These are phyloP conservation scores for Centrocercus urophasianus DNA, from an alignment of 2,113 vertebrate genomes.

Conservation along the genomic window DNA sequence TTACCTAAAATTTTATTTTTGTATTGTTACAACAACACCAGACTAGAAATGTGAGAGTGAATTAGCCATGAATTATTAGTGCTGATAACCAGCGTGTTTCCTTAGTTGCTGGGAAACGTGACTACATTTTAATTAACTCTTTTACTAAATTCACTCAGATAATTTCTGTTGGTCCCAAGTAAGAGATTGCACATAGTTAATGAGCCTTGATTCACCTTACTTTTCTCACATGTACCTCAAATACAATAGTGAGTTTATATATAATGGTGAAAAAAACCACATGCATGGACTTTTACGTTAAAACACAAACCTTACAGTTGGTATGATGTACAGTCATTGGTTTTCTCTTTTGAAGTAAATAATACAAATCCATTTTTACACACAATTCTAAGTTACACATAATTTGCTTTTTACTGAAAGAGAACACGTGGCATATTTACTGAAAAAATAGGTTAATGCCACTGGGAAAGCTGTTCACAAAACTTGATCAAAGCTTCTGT, in stretches of 20 bases:
- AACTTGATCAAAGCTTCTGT: background rate
- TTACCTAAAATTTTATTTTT: background rate
- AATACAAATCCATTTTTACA: background rate
- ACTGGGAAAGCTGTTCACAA: background rate
- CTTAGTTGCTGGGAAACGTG: background rate
- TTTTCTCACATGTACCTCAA: background rate
- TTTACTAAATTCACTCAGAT: background rate
- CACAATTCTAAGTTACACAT: background rate
- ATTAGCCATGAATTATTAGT: background rate
- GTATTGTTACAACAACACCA: background rate
- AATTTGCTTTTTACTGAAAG: background rate
- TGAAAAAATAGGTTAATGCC: background rate
- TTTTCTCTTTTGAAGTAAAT: background rate
- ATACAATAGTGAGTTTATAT: background rate
- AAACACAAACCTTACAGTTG: background rate
- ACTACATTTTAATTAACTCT: background rate
- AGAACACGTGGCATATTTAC: background rate
- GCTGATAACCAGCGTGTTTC: background rate
- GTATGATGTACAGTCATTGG: background rate
- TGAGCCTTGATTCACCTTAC: background rate
- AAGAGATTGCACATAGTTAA: background rate
- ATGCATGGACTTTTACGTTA: background rate
- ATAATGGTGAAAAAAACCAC: background rate
- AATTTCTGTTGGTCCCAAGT: background rate
- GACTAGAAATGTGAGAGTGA: background rate